These are phyloP conservation scores for Geophilus truncorum DNA, from an alignment of 2,888 invertebrate genomes.

Conservation along the genomic window DNA sequence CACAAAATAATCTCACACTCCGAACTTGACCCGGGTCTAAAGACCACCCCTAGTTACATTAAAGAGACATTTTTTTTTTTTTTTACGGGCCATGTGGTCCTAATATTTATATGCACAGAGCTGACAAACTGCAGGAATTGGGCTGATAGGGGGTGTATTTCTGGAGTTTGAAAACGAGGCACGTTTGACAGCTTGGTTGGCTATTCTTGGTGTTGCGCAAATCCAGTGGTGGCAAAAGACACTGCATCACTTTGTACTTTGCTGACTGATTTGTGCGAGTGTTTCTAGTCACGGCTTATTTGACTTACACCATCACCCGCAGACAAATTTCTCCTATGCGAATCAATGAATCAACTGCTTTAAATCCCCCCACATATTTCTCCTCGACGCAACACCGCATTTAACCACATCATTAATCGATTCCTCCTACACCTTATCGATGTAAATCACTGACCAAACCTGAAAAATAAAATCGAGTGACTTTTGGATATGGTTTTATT, in stretches of 20 bases:
- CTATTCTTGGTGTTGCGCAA: slow-evolving; percentile 17
- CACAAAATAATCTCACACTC: not conserved
- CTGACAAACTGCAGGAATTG: slow-evolving; percentile 27
- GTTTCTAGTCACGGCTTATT: slow-evolving; percentile 27
- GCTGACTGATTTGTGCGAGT: slow-evolving; percentile 27
- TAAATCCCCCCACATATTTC: not conserved
- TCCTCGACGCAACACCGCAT: not conserved
- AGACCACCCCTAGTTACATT: not conserved
- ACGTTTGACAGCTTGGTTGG: not conserved
- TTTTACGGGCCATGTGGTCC: slow-evolving; percentile 10
- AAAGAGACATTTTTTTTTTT: slow-evolving; percentile 13
- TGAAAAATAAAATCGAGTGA: not conserved
- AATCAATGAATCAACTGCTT: slow-evolving; percentile 3
- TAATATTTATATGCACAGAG: slow-evolving; percentile 20
- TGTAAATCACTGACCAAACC: not conserved
- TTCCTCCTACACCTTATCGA: not conserved
- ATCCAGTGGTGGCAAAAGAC: slow-evolving; percentile 27
- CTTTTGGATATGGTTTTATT: too few species aligned
- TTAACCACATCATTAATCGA: not conserved
- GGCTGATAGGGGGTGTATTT: slow-evolving; percentile 22
- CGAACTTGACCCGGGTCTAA: not conserved
- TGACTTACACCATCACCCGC: slow-evolving; percentile 17
- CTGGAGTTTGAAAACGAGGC: slow-evolving; percentile 25
- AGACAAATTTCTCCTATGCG: not conserved
- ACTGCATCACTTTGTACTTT: slow-evolving; percentile 23